phyloP scores from a whole-genome alignment of 1,140 invertebrate species.

The Eulimnadia texana region DNA sequence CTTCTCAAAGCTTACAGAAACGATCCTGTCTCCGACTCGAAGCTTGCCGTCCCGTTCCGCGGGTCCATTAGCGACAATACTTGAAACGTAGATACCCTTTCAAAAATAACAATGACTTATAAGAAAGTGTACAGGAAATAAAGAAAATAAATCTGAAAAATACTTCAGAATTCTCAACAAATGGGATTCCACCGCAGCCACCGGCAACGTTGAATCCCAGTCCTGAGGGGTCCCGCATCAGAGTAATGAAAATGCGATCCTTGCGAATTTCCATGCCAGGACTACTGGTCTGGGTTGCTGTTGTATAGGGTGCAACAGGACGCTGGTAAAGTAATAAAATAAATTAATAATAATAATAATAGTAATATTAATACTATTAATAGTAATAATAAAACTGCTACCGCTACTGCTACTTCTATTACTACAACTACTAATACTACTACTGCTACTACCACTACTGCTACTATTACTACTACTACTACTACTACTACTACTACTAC shows the following conservation, averaged over 20 bases:
- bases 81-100: conserved; percentile 80
- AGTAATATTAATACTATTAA: too few species aligned
- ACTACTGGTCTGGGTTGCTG: too few species aligned
- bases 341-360: too few species aligned
- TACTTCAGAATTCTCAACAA: conserved; percentile 48
- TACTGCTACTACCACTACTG: too few species aligned
- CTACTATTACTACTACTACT: too few species aligned
- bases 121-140: background rate
- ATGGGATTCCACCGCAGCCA: conserved; percentile 75
- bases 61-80: conserved; percentile 79
- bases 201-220: conserved; percentile 91
- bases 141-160: conserved; percentile 19
- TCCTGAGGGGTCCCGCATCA: conserved; percentile 75
- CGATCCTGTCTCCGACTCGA: conserved; percentile 76
- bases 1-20: conserved; percentile 68
- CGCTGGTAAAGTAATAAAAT: too few species aligned
- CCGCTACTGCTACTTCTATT: too few species aligned
- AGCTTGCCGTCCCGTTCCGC: conserved; percentile 87
- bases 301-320: too few species aligned
- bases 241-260: conserved; percentile 66
- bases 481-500: too few species aligned
- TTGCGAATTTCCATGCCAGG: conserved; percentile 1
- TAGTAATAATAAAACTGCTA: too few species aligned
- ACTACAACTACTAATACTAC: too few species aligned
- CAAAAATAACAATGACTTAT: conserved; percentile 18